phyloP scores from a whole-genome alignment of 2,797 vertebrate genomes.

The Oceanodroma leucorhoa region DNA sequence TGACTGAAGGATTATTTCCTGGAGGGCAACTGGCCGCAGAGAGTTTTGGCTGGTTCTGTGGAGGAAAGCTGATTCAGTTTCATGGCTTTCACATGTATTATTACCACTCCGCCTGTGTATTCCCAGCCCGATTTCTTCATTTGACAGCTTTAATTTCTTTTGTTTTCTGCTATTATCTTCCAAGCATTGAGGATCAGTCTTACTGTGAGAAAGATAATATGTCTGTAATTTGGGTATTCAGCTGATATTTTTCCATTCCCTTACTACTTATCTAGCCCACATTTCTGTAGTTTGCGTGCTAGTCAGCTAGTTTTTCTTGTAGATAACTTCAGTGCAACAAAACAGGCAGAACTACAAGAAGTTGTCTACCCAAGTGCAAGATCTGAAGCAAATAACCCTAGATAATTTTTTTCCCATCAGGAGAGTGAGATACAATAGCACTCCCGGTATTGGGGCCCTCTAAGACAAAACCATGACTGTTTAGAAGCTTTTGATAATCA shows the following conservation, averaged over 20 bases:
- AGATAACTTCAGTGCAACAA: background rate
- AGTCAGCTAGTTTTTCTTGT: background rate
- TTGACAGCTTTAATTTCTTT: conserved; percentile 43
- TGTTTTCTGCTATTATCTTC: background rate
- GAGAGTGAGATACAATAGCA: background rate
- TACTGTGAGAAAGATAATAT: background rate
- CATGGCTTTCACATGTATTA: background rate
- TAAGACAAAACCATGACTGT: background rate
- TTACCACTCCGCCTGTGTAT: background rate
- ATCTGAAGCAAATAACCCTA: background rate
- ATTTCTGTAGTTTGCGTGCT: background rate
- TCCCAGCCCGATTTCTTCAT: background rate
- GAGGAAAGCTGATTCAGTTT: background rate
- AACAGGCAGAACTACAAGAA: background rate
- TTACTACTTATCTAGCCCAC: background rate
- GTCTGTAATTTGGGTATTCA: background rate
- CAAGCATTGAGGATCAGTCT: background rate
- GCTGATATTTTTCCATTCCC: background rate
- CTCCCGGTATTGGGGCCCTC: background rate
- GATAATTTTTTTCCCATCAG: background rate
- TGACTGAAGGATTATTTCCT: conserved; percentile 28
- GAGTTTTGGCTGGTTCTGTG: background rate
- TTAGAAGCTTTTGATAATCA: conserved; percentile 47
- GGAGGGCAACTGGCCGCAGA: background rate
- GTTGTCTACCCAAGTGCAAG: background rate